Evolutionary conservation across 1,140 invertebrate genomes (phyloP).

Genomic region (Amphibalanus amphitrite): DNA sequence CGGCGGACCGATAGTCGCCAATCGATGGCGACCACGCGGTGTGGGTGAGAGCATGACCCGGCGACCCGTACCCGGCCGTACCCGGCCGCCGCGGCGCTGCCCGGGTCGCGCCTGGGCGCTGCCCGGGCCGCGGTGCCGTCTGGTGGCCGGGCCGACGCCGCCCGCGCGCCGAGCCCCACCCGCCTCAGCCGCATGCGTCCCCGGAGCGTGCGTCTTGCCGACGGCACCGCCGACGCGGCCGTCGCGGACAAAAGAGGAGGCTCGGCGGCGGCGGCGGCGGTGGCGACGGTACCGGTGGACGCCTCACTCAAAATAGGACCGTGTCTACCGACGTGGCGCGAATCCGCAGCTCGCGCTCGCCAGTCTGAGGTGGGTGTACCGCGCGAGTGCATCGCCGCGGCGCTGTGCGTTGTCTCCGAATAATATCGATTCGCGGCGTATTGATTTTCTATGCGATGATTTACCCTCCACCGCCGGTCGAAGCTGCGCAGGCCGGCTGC

Average conservation of each 20-base stretch:
- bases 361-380: not conserved
- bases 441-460: constrained; percentile 4
- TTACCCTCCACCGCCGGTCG: constrained; percentile 4
- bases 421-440: not conserved
- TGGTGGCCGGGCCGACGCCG: too few species aligned
- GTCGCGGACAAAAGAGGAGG: not conserved
- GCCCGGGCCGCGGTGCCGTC: too few species aligned
- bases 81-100: too few species aligned
- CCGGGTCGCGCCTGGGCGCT: too few species aligned
- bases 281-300: not conserved
- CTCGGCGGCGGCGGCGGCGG: too few species aligned
- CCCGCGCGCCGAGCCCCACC: too few species aligned
- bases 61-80: too few species aligned
- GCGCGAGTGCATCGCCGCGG: not conserved
- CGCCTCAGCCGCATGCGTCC: not conserved
- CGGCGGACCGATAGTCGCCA: not conserved
- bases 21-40: not conserved
- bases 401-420: not conserved
- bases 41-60: not conserved
- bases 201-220: not conserved
- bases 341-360: not conserved
- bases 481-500: not conserved
- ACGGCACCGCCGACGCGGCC: not conserved
- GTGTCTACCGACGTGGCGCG: not conserved
- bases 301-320: not conserved